Percentiles rank a stretch among this genome's conserved stretches.
These are phyloP conservation scores for Glomeris maerens DNA, from an alignment of 1,140 invertebrate genomes.

Conservation along the genomic window DNA sequence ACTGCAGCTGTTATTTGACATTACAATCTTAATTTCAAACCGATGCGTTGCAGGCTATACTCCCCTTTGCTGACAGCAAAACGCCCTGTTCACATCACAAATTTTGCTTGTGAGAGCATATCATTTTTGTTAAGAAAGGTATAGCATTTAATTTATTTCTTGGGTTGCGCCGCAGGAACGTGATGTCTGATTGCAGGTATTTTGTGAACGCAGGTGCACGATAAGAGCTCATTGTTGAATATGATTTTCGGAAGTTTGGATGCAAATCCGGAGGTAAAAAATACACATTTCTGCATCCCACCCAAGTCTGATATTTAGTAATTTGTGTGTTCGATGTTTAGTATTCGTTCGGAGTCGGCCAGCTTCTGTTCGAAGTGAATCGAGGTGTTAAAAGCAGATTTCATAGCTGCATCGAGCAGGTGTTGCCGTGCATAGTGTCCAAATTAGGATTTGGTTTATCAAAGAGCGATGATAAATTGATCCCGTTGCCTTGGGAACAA, in stretches of 20 bases:
- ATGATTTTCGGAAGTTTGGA: slow-evolving; percentile 51
- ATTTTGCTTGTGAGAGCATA: slow-evolving; percentile 89
- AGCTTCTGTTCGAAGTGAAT: slow-evolving; percentile 70
- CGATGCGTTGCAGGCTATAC: slow-evolving; percentile 37
- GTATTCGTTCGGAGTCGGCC: slow-evolving; percentile 55
- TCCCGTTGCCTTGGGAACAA: slow-evolving; percentile 16
- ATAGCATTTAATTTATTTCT: slow-evolving; percentile 26
- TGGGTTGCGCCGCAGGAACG: neutral
- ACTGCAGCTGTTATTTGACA: slow-evolving; percentile 1
- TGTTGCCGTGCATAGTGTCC: slow-evolving; percentile 21
- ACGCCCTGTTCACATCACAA: slow-evolving; percentile 62
- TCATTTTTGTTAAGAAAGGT: slow-evolving; percentile 80
- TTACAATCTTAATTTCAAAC: slow-evolving; percentile 2
- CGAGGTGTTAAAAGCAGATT: slow-evolving; percentile 63
- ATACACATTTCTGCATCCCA: slow-evolving; percentile 1
- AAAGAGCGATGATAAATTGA: slow-evolving; percentile 3
- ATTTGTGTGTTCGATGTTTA: slow-evolving; percentile 23
- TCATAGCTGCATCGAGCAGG: slow-evolving; percentile 41
- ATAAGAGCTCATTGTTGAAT: slow-evolving; percentile 56
- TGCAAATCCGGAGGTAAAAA: slow-evolving; percentile 45
- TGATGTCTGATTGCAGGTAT: slow-evolving; percentile 2
- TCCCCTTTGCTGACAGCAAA: slow-evolving; percentile 54
- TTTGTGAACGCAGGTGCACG: slow-evolving; percentile 28
- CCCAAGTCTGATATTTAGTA: slow-evolving; percentile 8
- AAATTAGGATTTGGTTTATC: slow-evolving; percentile 20